Conservation (phyloP, 2,888 invertebrate genomes). For the Latheticus oryzae region DNA sequence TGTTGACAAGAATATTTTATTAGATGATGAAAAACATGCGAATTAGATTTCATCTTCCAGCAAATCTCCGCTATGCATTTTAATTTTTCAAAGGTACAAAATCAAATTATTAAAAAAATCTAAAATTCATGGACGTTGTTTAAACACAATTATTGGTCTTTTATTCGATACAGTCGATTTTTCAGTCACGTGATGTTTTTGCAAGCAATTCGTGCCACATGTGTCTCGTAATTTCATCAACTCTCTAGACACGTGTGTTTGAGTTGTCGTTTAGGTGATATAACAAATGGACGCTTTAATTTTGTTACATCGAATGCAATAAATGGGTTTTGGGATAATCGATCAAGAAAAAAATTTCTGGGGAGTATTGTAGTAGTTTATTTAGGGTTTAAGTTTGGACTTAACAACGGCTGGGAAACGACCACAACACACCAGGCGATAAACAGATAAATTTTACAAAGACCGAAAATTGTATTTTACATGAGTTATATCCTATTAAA, state of each 20-base stretch:
- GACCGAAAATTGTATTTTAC: conserved; percentile 25
- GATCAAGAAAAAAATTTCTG: no score
- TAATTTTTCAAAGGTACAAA: no score
- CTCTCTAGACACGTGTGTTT: conserved; percentile 20
- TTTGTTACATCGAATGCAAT: background rate
- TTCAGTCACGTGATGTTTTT: conserved; percentile 26
- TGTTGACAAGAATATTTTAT: conserved; percentile 42
- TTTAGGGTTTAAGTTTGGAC: conserved; percentile 10
- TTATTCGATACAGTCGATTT: conserved; percentile 25
- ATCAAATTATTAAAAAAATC: background rate
- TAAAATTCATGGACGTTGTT: background rate
- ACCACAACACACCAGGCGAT: conserved; percentile 22
- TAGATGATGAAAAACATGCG: conserved; percentile 33
- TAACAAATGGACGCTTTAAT: conserved; percentile 5
- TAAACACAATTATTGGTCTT: conserved; percentile 12
- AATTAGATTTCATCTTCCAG: conserved; percentile 33
- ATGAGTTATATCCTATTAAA: conserved; percentile 21
- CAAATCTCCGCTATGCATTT: conserved; percentile 31
- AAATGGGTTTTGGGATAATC: no score
- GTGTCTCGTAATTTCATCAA: conserved; percentile 27
- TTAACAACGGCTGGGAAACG: conserved; percentile 1
- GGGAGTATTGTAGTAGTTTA: conserved; percentile 12
- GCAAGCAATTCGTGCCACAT: conserved; percentile 19
- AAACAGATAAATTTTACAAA: conserved; percentile 30
- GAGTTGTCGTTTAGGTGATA: conserved; percentile 18